A percentile compares a stretch with the other conserved stretches of the same genome.
Conservation (phyloP, 2,113 vertebrate genomes). For the Ptyas mucosa region DNA sequence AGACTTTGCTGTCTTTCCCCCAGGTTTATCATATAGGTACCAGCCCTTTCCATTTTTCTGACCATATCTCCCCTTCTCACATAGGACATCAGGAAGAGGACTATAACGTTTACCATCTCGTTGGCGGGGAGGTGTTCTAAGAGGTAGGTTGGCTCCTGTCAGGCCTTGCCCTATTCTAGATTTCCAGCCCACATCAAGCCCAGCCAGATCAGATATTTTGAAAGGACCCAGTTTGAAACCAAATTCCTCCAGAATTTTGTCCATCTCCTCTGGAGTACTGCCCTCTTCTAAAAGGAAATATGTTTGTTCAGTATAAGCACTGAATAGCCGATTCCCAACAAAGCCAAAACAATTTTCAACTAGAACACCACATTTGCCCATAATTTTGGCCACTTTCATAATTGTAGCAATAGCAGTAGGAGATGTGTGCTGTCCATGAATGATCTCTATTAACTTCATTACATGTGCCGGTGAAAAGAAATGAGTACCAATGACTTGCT, state of each 20-base stretch:
- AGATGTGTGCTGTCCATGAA: constrained; percentile 77
- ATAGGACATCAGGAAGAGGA: constrained; percentile 84
- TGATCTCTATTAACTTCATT: constrained; percentile 88
- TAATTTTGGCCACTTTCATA: constrained; percentile 78
- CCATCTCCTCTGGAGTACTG: constrained; percentile 80
- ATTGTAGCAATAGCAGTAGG: constrained; percentile 78
- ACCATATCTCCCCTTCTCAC: constrained; percentile 81
- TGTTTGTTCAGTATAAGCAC: constrained; percentile 70
- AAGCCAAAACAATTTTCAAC: constrained; percentile 90
- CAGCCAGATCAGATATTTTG: constrained; percentile 82
- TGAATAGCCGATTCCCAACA: constrained; percentile 88
- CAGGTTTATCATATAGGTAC: constrained; percentile 83
- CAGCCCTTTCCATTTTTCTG: constrained; percentile 87
- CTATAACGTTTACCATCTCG: constrained; percentile 76
- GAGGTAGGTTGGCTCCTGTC: constrained; percentile 51
- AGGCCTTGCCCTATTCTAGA: constrained; percentile 74
- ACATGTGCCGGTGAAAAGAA: constrained; percentile 90
- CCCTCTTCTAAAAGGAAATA: constrained; percentile 89
- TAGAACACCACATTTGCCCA: constrained; percentile 83
- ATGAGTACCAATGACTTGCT: constrained; percentile 87
- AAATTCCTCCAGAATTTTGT: constrained; percentile 82
- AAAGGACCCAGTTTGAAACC: constrained; percentile 88
- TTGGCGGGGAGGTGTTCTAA: constrained; percentile 62
- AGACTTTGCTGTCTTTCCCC: constrained; percentile 68
- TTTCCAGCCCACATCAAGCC: constrained; percentile 88